Evolutionary conservation across 2,113 vertebrate species (phyloP), one percentile per base, ranked within the genome.

Genomic region (Scortum barcoo): DNA sequence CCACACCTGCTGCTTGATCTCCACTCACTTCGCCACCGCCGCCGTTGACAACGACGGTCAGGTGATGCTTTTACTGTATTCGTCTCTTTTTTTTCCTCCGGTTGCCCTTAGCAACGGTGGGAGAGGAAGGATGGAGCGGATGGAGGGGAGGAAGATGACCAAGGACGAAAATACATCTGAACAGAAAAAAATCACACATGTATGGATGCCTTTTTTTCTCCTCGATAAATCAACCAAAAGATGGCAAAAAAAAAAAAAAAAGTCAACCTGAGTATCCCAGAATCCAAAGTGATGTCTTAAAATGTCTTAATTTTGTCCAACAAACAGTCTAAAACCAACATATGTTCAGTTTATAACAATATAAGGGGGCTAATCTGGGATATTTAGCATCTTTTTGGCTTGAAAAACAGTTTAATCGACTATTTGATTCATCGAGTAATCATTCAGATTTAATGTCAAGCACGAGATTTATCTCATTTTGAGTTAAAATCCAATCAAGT

Each of bases 91-190:
- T 82, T 79, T 74, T 87, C 71, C 86, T 86, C 48, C 22, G 0
- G 89, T 91, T 93, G 86, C 90, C 90, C 91, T 80, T 93, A 85
- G 85, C 91, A 86, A 93, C 93, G 3, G 33, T 4, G 33, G 74
- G 66, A 53, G n/a, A 61, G 80, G 69, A 76, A 33, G 48, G 78
- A 84, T 70, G 72, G 63, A 74, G 75, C 30, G 8, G 30, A 67
- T 14, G 50, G 70, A 84, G 46, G 48, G 42, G 76, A 80, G 54
- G 28, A 44, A 38, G 68, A 80, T 0, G 46, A 78, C 62, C 7
- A 57, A 51, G 62, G 46, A 44, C 19, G 33, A 11, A 36, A 51
- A 40, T 54, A 48, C 28, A 69, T 36, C 20, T 46, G 54, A 79
- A 36, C 28, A 60, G 40, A 79, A 50, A 33, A 13, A 57, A 66